Percentiles rank a stretch among this genome's conserved stretches.
Evolutionary conservation across 2,113 vertebrate species (phyloP).

Genomic region (Corythaixoides concolor): DNA sequence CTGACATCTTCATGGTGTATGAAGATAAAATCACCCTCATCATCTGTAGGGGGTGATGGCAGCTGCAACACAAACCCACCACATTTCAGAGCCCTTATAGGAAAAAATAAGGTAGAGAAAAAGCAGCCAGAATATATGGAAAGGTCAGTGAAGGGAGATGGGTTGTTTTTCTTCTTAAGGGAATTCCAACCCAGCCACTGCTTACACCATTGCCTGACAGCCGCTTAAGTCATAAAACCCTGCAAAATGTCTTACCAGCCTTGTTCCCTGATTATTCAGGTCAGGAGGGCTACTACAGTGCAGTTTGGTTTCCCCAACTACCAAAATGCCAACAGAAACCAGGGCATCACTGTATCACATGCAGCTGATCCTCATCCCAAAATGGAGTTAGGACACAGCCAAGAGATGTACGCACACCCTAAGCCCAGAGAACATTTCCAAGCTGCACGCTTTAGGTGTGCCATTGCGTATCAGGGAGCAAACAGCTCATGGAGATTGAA

Average conservation of each 20-base stretch:
- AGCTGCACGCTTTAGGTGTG: background rate
- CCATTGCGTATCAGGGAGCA: background rate
- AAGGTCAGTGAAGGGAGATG: background rate
- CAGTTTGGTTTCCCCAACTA: background rate
- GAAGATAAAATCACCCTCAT: conserved; percentile 90
- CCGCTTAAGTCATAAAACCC: background rate
- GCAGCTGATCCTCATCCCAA: background rate
- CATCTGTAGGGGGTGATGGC: conserved; percentile 89
- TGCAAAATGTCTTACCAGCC: background rate
- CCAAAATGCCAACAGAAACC: background rate
- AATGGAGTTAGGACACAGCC: background rate
- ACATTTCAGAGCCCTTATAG: background rate
- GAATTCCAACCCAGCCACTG: background rate
- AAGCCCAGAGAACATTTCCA: background rate
- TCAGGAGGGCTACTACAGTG: background rate
- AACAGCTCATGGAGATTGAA: background rate
- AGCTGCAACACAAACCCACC: conserved; percentile 75
- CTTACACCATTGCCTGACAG: background rate
- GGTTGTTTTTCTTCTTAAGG: background rate
- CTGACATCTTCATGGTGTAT: conserved; percentile 90
- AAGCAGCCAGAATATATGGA: background rate
- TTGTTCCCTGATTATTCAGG: background rate
- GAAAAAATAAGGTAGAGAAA: background rate
- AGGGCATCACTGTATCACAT: background rate
- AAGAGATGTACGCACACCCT: background rate